These are phyloP conservation scores for Etheostoma spectabile DNA, from an alignment of 2,113 vertebrate genomes.

Conservation along the genomic window DNA sequence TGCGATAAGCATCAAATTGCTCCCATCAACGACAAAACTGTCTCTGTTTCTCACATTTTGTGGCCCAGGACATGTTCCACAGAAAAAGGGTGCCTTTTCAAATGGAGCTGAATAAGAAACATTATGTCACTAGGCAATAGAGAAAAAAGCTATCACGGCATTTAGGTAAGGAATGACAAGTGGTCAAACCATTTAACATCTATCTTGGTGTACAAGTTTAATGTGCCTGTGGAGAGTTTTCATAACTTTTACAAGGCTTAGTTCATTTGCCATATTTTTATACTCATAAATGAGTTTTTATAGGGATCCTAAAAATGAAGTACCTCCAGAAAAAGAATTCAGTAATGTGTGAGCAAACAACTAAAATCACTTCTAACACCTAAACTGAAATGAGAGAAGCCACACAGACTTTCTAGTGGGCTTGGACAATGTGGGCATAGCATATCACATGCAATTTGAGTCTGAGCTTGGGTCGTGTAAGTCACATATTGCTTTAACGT, in stretches of 20 bases:
- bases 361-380: constrained; percentile 7
- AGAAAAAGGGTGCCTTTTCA: constrained; percentile 48
- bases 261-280: constrained; percentile 35
- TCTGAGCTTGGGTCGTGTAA: background rate
- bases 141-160: constrained; percentile 31
- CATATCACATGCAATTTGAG: background rate
- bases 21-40: constrained; percentile 61
- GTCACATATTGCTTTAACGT: background rate
- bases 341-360: constrained; percentile 4
- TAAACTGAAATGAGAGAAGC: constrained; percentile 1
- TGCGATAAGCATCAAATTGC: constrained; percentile 77
- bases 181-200: constrained; percentile 21
- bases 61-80: constrained; percentile 6
- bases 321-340: background rate
- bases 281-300: constrained; percentile 33
- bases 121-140: constrained; percentile 32
- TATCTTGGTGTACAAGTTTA: constrained; percentile 25
- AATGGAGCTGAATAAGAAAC: constrained; percentile 44
- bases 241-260: background rate
- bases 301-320: constrained; percentile 29
- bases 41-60: constrained; percentile 64
- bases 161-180: constrained; percentile 44
- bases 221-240: constrained; percentile 4
- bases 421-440: background rate
- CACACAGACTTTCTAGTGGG: background rate